A percentile compares a stretch with the other conserved stretches of the same genome.
Conservation (phyloP, 2,113 vertebrate genomes). For the Lagopus leucura region DNA sequence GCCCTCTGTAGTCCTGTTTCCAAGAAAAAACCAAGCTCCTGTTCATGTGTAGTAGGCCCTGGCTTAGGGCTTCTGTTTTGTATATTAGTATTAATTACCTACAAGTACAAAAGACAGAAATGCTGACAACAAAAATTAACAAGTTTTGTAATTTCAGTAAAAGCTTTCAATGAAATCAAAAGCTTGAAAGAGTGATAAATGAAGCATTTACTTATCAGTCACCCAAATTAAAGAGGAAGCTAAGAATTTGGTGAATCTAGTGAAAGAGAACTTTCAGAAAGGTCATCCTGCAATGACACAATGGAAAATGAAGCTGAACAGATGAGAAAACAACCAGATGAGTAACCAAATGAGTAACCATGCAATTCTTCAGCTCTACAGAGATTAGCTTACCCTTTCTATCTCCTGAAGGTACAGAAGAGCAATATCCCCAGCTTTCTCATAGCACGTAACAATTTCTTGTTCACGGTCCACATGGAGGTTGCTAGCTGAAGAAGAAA, state of each 20-base stretch:
- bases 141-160: neutral
- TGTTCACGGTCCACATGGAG: constrained; percentile 85
- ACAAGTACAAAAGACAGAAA: constrained; percentile 5
- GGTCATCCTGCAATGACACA: neutral
- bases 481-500: constrained; percentile 86
- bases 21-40: constrained; percentile 97
- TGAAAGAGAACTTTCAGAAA: neutral
- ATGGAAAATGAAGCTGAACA: neutral
- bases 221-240: neutral
- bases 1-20: constrained; percentile 98
- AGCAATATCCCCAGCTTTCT: constrained; percentile 97
- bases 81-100: constrained; percentile 91
- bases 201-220: neutral
- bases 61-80: constrained; percentile 98
- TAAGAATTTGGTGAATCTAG: neutral
- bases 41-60: constrained; percentile 90
- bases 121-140: neutral
- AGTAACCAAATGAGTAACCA: neutral
- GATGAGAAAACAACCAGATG: neutral
- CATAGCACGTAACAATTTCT: constrained; percentile 95
- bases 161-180: neutral
- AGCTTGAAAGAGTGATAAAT: neutral
- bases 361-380: neutral
- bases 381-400: constrained; percentile 85
- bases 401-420: constrained; percentile 97